A percentile compares a stretch with the other conserved stretches of the same genome.
phyloP scores from a whole-genome alignment of 2,888 invertebrate genomes.

The Caenorhabditis sinica region DNA sequence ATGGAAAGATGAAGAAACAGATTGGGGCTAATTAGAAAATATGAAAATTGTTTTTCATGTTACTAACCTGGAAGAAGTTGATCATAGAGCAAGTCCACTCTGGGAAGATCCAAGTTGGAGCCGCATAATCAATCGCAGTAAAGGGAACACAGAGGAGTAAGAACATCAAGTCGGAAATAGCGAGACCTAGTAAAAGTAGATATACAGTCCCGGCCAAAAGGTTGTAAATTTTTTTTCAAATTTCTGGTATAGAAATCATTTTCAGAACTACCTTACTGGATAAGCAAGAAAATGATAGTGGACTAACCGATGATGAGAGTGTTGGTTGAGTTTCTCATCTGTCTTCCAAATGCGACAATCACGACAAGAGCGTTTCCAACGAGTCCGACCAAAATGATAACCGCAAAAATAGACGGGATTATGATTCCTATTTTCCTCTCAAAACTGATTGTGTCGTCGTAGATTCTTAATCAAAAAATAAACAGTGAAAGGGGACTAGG shows the following conservation, averaged over 20 bases:
- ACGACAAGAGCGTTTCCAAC: slow-evolving; percentile 93
- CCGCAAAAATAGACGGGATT: slow-evolving; percentile 87
- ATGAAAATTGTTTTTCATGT: background rate
- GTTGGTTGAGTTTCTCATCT: slow-evolving; percentile 95
- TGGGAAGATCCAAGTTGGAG: slow-evolving; percentile 94
- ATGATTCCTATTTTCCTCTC: slow-evolving; percentile 79
- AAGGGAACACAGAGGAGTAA: slow-evolving; percentile 96
- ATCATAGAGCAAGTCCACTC: slow-evolving; percentile 93
- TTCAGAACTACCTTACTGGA: no score
- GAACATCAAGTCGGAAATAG: slow-evolving; percentile 90
- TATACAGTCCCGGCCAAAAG: background rate
- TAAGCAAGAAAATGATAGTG: background rate
- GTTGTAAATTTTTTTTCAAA: no score
- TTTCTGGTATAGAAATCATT: no score
- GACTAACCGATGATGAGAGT: slow-evolving; percentile 89
- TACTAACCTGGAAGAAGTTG: slow-evolving; percentile 88
- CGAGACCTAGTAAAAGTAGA: slow-evolving; percentile 72
- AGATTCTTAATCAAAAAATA: slow-evolving; percentile 66
- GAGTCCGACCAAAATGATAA: slow-evolving; percentile 92
- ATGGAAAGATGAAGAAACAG: background rate
- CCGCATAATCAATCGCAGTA: slow-evolving; percentile 93
- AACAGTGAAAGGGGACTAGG: background rate
- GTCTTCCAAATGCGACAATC: slow-evolving; percentile 92
- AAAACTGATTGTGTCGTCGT: slow-evolving; percentile 79
- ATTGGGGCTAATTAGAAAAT: slow-evolving; percentile 45